Evolutionary conservation across 2,797 vertebrate genomes (phyloP).

Genomic region (Mallotus villosus): DNA sequence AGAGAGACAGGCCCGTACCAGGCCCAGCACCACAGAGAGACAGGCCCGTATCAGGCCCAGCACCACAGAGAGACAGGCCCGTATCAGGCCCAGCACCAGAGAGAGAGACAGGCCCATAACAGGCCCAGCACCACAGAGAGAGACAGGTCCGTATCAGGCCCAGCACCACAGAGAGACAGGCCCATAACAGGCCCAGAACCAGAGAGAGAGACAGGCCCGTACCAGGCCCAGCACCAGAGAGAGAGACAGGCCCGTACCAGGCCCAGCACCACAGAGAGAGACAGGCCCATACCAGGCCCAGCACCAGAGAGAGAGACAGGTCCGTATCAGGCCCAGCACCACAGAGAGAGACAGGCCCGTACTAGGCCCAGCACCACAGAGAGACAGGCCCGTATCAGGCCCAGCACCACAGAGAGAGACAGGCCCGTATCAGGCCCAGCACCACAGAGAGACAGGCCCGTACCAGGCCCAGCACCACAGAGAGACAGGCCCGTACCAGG

Average conservation of each 20-base stretch:
- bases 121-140: slow-evolving; percentile 42
- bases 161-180: slow-evolving; percentile 24
- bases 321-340: too few species aligned
- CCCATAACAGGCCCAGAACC: slow-evolving; percentile 11
- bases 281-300: not conserved
- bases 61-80: too few species aligned
- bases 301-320: slow-evolving; percentile 29
- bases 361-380: not conserved
- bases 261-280: not conserved
- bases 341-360: not conserved
- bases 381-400: slow-evolving; percentile 1
- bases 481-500: not conserved
- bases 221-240: slow-evolving; percentile 26
- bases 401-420: slow-evolving; percentile 28
- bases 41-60: not conserved
- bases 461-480: slow-evolving; percentile 18
- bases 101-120: slow-evolving; percentile 14
- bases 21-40: slow-evolving; percentile 20
- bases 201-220: not conserved
- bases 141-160: too few species aligned
- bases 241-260: not conserved
- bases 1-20: too few species aligned
- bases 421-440: too few species aligned
- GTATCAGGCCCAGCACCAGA: too few species aligned
- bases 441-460: not conserved